phyloP scores from a whole-genome alignment of 2,797 vertebrate species.

The Alectoris magna region DNA sequence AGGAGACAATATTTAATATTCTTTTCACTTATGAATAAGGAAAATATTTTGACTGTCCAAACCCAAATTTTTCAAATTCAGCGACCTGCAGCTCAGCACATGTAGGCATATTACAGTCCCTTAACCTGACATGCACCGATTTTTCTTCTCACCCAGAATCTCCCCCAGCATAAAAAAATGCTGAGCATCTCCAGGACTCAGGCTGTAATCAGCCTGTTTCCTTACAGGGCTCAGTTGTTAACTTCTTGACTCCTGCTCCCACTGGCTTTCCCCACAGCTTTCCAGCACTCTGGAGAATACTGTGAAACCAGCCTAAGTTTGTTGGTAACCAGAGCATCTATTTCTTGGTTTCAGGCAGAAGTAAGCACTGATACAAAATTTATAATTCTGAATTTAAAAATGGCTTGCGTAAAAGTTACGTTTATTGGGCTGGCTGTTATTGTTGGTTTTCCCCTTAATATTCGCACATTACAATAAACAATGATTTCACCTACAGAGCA shows the following conservation, averaged over 20 bases:
- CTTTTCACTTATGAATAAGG: neutral
- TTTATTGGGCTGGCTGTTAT: neutral
- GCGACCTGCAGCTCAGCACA: neutral
- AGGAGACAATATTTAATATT: neutral
- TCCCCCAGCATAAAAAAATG: neutral
- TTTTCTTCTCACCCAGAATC: neutral
- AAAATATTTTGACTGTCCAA: neutral
- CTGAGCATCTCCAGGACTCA: neutral
- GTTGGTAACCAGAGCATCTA: neutral
- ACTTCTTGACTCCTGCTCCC: neutral
- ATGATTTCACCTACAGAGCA: neutral
- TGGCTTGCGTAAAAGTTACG: neutral
- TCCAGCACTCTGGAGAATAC: fast-evolving
- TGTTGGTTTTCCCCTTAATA: neutral
- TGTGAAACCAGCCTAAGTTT: fast-evolving
- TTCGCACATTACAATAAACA: neutral
- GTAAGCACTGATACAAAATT: neutral
- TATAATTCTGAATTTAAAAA: neutral
- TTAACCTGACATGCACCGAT: neutral
- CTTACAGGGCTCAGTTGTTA: fast-evolving
- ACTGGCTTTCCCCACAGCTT: neutral
- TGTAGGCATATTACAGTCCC: neutral
- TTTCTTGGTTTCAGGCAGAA: neutral
- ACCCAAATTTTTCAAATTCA: neutral
- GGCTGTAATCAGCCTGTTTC: neutral